These are phyloP conservation scores for Anhinga anhinga DNA, from an alignment of 2,113 vertebrate genomes.

Conservation along the genomic window DNA sequence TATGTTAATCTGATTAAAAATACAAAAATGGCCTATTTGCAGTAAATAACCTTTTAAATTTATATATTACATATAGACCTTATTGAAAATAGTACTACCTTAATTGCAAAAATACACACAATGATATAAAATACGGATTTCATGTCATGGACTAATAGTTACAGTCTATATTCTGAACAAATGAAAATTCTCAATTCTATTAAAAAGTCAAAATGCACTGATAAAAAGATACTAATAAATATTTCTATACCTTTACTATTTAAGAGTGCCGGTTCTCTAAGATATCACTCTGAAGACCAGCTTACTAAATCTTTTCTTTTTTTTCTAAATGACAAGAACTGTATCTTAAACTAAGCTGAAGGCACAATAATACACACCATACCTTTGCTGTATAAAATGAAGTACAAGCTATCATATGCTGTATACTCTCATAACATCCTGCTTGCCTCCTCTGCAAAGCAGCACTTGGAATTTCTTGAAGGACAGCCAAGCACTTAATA, in stretches of 20 bases:
- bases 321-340: background rate
- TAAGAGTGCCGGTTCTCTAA: background rate
- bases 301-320: background rate
- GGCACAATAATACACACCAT: background rate
- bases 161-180: background rate
- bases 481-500: slow-evolving; percentile 85
- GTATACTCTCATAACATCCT: slow-evolving; percentile 76
- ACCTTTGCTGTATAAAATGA: slow-evolving; percentile 90
- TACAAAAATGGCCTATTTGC: background rate
- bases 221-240: background rate
- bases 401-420: slow-evolving; percentile 91
- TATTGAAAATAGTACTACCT: background rate
- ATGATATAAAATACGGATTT: background rate
- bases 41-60: background rate
- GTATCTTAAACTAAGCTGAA: background rate
- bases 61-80: background rate
- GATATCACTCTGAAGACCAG: background rate
- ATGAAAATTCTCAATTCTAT: background rate
- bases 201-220: background rate
- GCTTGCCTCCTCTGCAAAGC: slow-evolving; percentile 71
- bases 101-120: background rate
- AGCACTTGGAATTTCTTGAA: slow-evolving; percentile 81
- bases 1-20: background rate
- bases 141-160: background rate
- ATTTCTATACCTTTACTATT: background rate